A percentile compares a stretch with the other conserved stretches of the same genome.
These are phyloP conservation scores for Callitettix versicolor DNA, from an alignment of 1,140 invertebrate genomes.

Conservation along the genomic window DNA sequence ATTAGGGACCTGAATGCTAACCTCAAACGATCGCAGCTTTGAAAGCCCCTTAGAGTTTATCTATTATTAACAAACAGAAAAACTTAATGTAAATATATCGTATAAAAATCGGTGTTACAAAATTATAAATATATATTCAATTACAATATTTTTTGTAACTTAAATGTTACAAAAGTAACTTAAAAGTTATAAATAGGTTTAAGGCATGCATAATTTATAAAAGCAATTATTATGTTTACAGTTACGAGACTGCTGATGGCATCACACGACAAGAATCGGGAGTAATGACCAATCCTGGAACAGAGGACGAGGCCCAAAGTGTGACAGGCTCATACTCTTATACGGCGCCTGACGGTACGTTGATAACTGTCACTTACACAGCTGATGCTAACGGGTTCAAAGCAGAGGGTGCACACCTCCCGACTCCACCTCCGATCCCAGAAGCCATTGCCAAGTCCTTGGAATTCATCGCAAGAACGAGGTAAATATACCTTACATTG, in stretches of 20 bases:
- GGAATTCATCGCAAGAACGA: conserved; percentile 32
- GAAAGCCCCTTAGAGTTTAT: no score
- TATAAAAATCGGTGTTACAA: no score
- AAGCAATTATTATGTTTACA: conserved; percentile 17
- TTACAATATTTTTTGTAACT: no score
- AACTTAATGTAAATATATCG: no score
- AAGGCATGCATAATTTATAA: no score
- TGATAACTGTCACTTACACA: conserved; percentile 61
- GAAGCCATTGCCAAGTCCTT: conserved; percentile 11
- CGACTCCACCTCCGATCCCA: conserved; percentile 18
- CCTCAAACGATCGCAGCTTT: no score
- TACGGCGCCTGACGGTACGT: conserved; percentile 67
- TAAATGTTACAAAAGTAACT: no score
- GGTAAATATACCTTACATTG: no score
- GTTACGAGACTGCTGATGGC: conserved; percentile 28
- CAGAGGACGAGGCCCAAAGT: conserved; percentile 43
- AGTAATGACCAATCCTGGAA: conserved; percentile 44
- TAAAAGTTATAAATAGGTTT: neutral
- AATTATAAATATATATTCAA: no score
- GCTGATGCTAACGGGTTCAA: conserved; percentile 73
- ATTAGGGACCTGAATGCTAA: no score
- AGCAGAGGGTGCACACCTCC: conserved; percentile 48
- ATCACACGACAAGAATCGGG: conserved; percentile 23
- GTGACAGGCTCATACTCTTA: conserved; percentile 61
- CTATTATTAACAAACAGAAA: no score